Base-by-base conservation (phyloP, 1,140 invertebrate species). In the Idris sp. region DNA sequence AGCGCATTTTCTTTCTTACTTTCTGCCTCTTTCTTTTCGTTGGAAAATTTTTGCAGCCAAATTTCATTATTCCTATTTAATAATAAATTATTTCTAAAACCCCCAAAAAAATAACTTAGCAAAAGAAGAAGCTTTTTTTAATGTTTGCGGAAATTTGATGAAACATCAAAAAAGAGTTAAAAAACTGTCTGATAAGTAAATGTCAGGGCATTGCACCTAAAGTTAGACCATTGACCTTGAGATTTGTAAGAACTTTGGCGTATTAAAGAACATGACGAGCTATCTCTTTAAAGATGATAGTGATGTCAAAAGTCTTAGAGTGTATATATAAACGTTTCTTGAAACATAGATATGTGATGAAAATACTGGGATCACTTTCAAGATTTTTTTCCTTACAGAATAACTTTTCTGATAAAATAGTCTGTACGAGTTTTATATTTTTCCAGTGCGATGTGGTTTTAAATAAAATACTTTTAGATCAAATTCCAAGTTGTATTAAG, bases 231-330 rank as follows among this genome's bases (percentile, higher is more conserved):
- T 71, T 33, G 67, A 64, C 68, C 68, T 65, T 73, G 69, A 64
- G 19, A 62, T 56, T 71, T 64, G 51, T 43, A 51, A 35, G 44
- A 58, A 19, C 33, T 73, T 59, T 56, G 43, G 51, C 44, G 48
- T 64, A 25, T 58, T 51, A 51, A 54, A 40, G 31, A 73, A 79
- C 77, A 74, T 79, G 75, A 69, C 69, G 76, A 49, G 67, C 80
- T 79, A 83, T 83, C 82, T 77, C 82, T 83, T 83, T 83, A 83
- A 75, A 80, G 76, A 81, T 71, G 76, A 61, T 19, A 30, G 22
- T 5, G 25, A 28, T 13, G 3, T 4, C 14, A 9, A 46, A 38
- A 35, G n/a, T n/a, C n/a, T n/a, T n/a, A n/a, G n/a, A n/a, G n/a
- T n/a, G n/a, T n/a, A n/a, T n/a, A n/a, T n/a, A n/a, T n/a, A n/a